These are phyloP conservation scores for Drosophila anceps DNA, from an alignment of 2,888 invertebrate species.

Conservation along the genomic window DNA sequence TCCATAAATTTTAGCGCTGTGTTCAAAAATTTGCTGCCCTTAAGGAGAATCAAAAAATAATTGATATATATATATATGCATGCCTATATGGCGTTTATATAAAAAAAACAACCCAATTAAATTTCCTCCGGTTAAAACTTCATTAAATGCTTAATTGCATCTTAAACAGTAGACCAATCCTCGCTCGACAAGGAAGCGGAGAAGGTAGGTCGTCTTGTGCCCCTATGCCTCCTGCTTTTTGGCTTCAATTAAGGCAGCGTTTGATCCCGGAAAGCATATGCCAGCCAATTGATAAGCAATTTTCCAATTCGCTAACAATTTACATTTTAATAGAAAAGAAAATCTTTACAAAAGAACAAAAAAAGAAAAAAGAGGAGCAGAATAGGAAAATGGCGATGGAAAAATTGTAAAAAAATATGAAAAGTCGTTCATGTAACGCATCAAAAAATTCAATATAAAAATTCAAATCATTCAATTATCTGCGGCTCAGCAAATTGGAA, in stretches of 20 bases:
- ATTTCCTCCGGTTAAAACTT: conserved; percentile 65
- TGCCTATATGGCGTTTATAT: neutral
- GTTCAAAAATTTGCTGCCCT: conserved; percentile 68
- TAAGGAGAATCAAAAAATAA: conserved; percentile 43
- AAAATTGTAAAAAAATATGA: conserved; percentile 60
- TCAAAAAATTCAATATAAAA: conserved; percentile 79
- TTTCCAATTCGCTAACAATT: conserved; percentile 82
- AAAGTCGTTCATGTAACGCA: conserved; percentile 55
- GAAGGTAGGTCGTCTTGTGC: conserved; percentile 16
- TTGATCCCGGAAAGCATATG: conserved; percentile 77
- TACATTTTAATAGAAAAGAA: conserved; percentile 80
- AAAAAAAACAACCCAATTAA: conserved; percentile 71
- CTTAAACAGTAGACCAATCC: conserved; percentile 29
- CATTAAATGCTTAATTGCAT: conserved; percentile 75
- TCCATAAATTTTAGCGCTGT: conserved; percentile 38
- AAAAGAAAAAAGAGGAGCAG: neutral
- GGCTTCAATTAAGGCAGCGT: conserved; percentile 55
- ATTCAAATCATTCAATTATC: conserved; percentile 83
- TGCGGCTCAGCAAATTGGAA: conserved; percentile 68
- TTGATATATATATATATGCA: neutral
- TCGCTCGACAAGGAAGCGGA: neutral
- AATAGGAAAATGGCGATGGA: conserved; percentile 34
- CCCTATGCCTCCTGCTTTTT: conserved; percentile 38
- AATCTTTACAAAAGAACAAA: conserved; percentile 50
- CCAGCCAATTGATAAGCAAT: conserved; percentile 78